Conservation (phyloP, 1,140 invertebrate species). For the Hormaphis cornu region DNA sequence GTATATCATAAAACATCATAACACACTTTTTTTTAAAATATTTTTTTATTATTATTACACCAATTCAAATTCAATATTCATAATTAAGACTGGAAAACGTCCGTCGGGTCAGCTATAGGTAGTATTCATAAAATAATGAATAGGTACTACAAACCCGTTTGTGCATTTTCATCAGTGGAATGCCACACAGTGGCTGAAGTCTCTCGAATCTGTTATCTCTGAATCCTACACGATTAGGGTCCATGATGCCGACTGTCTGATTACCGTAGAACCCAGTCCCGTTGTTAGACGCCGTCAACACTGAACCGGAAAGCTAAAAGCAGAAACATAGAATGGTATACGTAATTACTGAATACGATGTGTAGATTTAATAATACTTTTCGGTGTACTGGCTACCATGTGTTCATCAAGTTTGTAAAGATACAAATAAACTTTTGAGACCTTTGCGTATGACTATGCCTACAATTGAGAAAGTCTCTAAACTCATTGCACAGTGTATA, state of each 20-base stretch:
- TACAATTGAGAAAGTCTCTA: background rate
- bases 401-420: background rate
- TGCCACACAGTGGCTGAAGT: conserved; percentile 22
- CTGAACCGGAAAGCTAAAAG: conserved; percentile 1
- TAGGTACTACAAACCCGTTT: background rate
- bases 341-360: background rate
- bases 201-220: conserved; percentile 13
- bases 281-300: conserved; percentile 3
- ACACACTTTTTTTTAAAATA: too few species aligned
- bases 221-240: background rate
- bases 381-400: too few species aligned
- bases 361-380: too few species aligned
- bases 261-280: conserved; percentile 23
- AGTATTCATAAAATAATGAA: too few species aligned
- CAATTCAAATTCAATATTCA: too few species aligned
- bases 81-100: too few species aligned
- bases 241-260: conserved; percentile 15
- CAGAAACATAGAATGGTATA: background rate
- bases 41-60: too few species aligned
- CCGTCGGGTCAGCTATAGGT: too few species aligned
- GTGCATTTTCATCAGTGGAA: conserved; percentile 9
- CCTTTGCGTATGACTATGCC: background rate
- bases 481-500: conserved; percentile 2
- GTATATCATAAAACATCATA: too few species aligned
- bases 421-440: background rate